A percentile compares a stretch with the other conserved stretches of the same genome.
Evolutionary conservation across 1,140 invertebrate genomes (phyloP).

Genomic region (Hydropsyche tenuis): DNA sequence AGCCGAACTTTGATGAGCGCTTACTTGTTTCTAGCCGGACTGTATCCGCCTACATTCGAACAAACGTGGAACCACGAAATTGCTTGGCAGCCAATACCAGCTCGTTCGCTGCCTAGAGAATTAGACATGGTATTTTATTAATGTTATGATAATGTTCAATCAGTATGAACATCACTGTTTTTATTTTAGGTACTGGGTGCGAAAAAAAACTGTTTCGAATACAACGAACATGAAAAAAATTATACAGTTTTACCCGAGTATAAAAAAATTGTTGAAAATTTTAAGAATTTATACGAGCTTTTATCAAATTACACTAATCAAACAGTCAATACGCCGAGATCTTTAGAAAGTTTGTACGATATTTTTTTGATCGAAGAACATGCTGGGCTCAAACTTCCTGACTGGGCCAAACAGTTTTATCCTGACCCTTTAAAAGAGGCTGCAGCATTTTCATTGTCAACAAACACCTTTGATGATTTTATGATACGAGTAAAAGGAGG

Average conservation of each 20-base stretch:
- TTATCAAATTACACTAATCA: slow-evolving; percentile 71
- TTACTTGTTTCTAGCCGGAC: slow-evolving; percentile 78
- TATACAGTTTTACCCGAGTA: slow-evolving; percentile 65
- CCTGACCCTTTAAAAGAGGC: slow-evolving; percentile 71
- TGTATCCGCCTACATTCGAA: slow-evolving; percentile 76
- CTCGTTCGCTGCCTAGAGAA: slow-evolving; percentile 73
- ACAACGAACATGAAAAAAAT: slow-evolving; percentile 64
- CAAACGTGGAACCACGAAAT: slow-evolving; percentile 77
- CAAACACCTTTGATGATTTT: slow-evolving; percentile 73
- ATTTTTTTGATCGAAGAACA: slow-evolving; percentile 74
- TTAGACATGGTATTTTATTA: slow-evolving; percentile 69
- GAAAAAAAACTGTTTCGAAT: slow-evolving; percentile 69
- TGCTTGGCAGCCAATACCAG: slow-evolving; percentile 86
- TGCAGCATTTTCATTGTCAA: slow-evolving; percentile 70
- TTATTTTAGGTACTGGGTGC: slow-evolving; percentile 65
- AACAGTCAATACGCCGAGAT: slow-evolving; percentile 68
- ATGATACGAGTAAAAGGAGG: slow-evolving; percentile 79
- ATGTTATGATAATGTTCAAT: slow-evolving; percentile 40
- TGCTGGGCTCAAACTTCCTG: slow-evolving; percentile 70
- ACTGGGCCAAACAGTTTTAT: slow-evolving; percentile 75
- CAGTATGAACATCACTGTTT: too few relatives aligned
- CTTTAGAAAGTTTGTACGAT: slow-evolving; percentile 77
- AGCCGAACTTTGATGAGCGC: slow-evolving; percentile 89
- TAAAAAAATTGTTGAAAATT: slow-evolving; percentile 64
- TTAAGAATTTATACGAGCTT: slow-evolving; percentile 68